Conservation (phyloP, 2,797 vertebrate genomes). For the Gambusia yucatana region DNA sequence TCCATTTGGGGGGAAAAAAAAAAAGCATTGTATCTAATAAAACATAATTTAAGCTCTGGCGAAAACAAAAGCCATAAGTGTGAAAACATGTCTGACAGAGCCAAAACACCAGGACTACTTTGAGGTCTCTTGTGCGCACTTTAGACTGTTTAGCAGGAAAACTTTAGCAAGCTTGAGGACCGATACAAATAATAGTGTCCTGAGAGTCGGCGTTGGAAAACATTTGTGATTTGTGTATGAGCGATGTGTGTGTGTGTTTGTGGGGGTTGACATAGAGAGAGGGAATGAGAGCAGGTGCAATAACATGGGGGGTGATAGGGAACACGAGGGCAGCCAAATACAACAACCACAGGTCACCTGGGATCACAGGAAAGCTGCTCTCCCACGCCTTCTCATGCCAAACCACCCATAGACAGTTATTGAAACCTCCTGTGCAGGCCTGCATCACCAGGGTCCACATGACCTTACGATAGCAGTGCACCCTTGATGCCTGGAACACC, state of each 20-base stretch:
- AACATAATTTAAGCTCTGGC: conserved; percentile 33
- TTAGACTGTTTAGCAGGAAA: conserved; percentile 20
- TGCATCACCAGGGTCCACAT: conserved; percentile 1
- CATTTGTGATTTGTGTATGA: conserved; percentile 5
- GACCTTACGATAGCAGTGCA: conserved; percentile 8
- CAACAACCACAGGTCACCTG: conserved; percentile 69
- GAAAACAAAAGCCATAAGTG: conserved; percentile 38
- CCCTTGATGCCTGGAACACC: conserved; percentile 18
- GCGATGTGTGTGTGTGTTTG: conserved; percentile 24
- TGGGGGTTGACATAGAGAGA: conserved; percentile 46
- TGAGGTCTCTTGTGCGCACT: conserved; percentile 16
- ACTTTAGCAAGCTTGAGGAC: conserved; percentile 29
- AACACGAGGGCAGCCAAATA: conserved; percentile 60
- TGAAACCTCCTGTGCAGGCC: conserved; percentile 60
- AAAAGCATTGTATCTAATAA: conserved; percentile 16
- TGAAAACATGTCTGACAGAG: conserved; percentile 25
- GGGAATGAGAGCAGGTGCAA: conserved; percentile 74
- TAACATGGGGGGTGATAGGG: conserved; percentile 64
- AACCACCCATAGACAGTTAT: conserved; percentile 45
- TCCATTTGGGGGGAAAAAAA: neutral
- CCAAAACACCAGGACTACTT: conserved; percentile 15
- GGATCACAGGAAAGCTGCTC: conserved; percentile 59
- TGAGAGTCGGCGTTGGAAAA: conserved; percentile 10
- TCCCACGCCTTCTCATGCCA: conserved; percentile 63
- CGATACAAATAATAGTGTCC: conserved; percentile 30